phyloP scores from a whole-genome alignment of 2,888 invertebrate species.

The Beris chalybata region DNA sequence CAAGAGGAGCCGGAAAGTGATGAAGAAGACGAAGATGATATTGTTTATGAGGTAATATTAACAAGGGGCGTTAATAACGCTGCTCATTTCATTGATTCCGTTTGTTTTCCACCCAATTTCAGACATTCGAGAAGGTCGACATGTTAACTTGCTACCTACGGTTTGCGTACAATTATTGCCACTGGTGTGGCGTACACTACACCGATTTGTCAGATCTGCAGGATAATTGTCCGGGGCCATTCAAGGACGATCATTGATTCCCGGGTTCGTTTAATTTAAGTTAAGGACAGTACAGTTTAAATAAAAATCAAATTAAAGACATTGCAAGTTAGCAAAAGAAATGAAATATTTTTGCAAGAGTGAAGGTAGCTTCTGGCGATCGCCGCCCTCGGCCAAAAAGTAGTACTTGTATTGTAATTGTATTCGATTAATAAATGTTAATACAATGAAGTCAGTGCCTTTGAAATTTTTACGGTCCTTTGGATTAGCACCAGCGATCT shows the following conservation, averaged over 20 bases:
- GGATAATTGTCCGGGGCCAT: conserved; percentile 67
- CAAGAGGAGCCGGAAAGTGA: conserved; percentile 45
- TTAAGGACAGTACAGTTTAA: no score
- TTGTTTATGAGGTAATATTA: conserved; percentile 42
- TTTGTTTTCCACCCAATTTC: conserved; percentile 34
- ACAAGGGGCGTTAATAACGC: conserved; percentile 6
- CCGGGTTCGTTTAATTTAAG: no score
- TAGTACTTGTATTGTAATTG: no score
- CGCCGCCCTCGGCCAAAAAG: no score
- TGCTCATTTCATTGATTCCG: conserved; percentile 9
- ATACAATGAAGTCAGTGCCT: no score
- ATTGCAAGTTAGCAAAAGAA: no score
- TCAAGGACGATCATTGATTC: conserved; percentile 63
- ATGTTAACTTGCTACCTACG: conserved; percentile 68
- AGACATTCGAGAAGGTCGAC: conserved; percentile 62
- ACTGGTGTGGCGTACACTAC: conserved; percentile 76
- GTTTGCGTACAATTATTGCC: conserved; percentile 71
- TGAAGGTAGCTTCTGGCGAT: no score
- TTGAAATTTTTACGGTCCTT: no score
- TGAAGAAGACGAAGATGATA: conserved; percentile 49
- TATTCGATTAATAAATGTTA: no score
- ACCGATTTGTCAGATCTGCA: conserved; percentile 64
- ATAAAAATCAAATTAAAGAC: no score
- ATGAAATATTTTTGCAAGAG: no score
- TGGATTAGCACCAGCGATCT: no score